Percentiles rank a stretch among this genome's conserved stretches.
Evolutionary conservation across 2,888 invertebrate species (phyloP).

Genomic region (Teinopalpus imperialis): DNA sequence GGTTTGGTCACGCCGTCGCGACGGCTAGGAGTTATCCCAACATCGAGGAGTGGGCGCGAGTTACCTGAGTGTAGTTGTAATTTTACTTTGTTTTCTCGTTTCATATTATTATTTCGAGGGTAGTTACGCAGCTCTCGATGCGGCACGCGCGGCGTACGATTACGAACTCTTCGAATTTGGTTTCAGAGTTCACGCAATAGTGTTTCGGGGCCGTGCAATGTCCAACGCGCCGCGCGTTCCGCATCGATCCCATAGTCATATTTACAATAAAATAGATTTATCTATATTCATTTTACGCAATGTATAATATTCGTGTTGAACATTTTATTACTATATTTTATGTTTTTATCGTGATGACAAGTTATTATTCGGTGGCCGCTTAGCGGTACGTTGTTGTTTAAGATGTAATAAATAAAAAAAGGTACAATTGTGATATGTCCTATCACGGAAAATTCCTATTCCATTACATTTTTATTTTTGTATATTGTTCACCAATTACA

Average conservation of each 20-base stretch:
- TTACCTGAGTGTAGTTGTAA: constrained; percentile 63
- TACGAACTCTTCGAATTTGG: constrained; percentile 17
- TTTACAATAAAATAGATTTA: constrained; percentile 59
- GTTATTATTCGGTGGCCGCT: constrained; percentile 39
- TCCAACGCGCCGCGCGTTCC: constrained; percentile 26
- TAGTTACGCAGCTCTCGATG: constrained; percentile 56
- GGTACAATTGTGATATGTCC: constrained; percentile 72
- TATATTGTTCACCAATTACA: constrained; percentile 64
- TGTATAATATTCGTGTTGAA: constrained; percentile 52
- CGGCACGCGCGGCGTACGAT: constrained; percentile 38
- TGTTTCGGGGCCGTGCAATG: constrained; percentile 35
- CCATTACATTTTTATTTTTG: constrained; percentile 73
- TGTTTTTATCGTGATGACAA: constrained; percentile 29
- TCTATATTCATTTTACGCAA: constrained; percentile 62
- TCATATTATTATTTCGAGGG: constrained; percentile 42
- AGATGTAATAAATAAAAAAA: constrained; percentile 29
- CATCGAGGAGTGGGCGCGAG: constrained; percentile 36
- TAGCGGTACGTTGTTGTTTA: constrained; percentile 44
- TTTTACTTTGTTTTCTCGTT: constrained; percentile 51
- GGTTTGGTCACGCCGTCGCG: constrained; percentile 19
- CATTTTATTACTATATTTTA: constrained; percentile 43
- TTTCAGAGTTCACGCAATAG: constrained; percentile 3
- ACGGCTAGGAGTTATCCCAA: constrained; percentile 15
- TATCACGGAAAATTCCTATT: constrained; percentile 75
- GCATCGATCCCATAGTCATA: constrained; percentile 58